phyloP scores from a whole-genome alignment of 2,888 invertebrate species.

The Drosophila picticornis region DNA sequence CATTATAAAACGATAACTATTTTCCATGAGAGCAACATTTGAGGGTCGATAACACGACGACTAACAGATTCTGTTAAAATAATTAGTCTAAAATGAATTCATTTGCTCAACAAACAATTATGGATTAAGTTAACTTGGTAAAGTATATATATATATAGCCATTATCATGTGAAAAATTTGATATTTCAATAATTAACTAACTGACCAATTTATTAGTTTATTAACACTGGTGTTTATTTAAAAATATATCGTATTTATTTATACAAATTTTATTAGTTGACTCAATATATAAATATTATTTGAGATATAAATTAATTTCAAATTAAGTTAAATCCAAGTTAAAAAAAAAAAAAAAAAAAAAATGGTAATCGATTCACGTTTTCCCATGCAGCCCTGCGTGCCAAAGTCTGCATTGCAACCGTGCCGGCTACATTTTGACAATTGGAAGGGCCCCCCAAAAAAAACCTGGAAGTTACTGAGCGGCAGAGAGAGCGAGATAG shows the following conservation, averaged over 20 bases:
- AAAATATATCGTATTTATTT: neutral
- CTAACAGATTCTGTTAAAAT: constrained; percentile 8
- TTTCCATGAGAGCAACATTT: neutral
- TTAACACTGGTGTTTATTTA: neutral
- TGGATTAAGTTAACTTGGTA: neutral
- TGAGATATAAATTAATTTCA: neutral
- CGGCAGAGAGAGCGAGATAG: constrained; percentile 23
- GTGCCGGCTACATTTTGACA: constrained; percentile 62
- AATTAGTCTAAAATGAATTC: too few relatives aligned
- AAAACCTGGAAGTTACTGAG: constrained; percentile 36
- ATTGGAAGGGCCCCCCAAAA: constrained; percentile 45
- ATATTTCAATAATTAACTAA: neutral
- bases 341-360: neutral
- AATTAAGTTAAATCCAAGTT: neutral
- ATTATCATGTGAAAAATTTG: neutral
- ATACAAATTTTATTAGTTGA: neutral
- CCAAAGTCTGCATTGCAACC: constrained; percentile 29
- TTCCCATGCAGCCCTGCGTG: constrained; percentile 28
- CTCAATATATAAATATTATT: neutral
- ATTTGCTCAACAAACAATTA: neutral
- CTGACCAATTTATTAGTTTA: too few relatives aligned
- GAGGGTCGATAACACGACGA: neutral
- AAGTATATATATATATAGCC: neutral
- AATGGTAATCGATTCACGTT: constrained; percentile 12
- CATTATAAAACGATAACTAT: neutral